Evolutionary conservation across 2,113 vertebrate genomes (phyloP).

Genomic region (Chionodraco myersi): DNA sequence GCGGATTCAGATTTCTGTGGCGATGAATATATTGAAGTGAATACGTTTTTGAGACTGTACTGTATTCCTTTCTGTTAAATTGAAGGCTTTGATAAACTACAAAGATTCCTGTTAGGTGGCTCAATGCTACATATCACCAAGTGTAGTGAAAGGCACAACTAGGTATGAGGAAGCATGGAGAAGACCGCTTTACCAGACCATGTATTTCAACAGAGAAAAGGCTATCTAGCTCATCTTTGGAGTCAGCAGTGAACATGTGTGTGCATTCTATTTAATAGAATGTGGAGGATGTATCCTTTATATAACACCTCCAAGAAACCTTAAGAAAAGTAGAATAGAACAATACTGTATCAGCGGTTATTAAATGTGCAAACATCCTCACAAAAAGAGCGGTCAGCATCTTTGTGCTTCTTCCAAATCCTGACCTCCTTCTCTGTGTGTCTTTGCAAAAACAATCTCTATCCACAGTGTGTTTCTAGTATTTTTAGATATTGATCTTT

Average conservation of each 20-base stretch:
- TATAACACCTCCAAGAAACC: neutral
- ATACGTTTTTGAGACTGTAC: neutral
- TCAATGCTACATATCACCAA: neutral
- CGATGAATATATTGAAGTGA: slow-evolving; percentile 23
- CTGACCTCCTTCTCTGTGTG: slow-evolving; percentile 34
- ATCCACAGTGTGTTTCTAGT: slow-evolving; percentile 49
- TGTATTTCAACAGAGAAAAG: slow-evolving; percentile 3
- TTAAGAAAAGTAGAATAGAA: neutral
- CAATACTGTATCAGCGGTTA: neutral
- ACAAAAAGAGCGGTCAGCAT: slow-evolving; percentile 65
- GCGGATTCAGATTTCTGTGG: slow-evolving; percentile 19
- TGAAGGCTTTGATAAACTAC: no score
- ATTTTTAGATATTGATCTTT: slow-evolving; percentile 78
- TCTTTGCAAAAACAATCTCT: slow-evolving; percentile 54
- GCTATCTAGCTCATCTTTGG: neutral
- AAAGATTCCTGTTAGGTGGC: neutral
- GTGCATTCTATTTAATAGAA: neutral
- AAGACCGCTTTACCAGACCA: neutral
- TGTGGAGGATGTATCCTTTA: slow-evolving; percentile 19
- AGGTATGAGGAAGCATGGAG: no score
- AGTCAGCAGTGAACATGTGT: neutral
- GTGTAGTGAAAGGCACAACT: neutral
- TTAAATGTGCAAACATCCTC: slow-evolving; percentile 45
- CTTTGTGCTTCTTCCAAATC: slow-evolving; percentile 57
- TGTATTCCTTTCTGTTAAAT: neutral